Base-by-base conservation (phyloP, 1,140 invertebrate species). In the Branchinecta lynchi region DNA sequence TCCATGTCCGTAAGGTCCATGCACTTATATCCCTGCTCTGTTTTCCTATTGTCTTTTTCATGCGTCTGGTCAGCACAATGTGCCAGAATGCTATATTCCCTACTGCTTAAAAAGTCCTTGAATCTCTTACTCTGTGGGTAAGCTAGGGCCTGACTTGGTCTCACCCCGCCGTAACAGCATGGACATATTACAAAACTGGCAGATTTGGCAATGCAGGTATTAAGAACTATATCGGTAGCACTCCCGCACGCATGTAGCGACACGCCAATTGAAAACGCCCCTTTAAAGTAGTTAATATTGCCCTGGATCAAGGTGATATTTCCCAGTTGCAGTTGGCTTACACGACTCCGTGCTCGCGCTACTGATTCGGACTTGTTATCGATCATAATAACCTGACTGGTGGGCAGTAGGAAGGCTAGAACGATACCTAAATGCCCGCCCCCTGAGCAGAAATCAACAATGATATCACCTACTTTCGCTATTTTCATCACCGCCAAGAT, bases 401-500 rank as follows among this genome's bases (percentile, higher is more conserved):
- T 75, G 8, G 92, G 92, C 60, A 95, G 77, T 21, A 90, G 78
- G 73, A 87, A 81, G 0, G 92, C 93, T 46, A 96, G 76, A 7
- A 94, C 75, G 72, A 98, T 88, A 7, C 92, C 93, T 70, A 98
- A 80, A 80, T 96, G 93, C 3, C 93, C 93, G 73, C 90, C 88
- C 5, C 93, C 94, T 74, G 89, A 90, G 79, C 94, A 97, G 79
- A 96, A 97, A 77, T 97, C 94, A 3, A 96, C 90, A 73, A 97
- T 92, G 15, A 83, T 79, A 74, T 82, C 75, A 7, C 77, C 79
- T 43, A 74, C 71, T 66, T 68, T 10, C 0, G 84, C 87, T 66
- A 93, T 77, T 66, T 85, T 83, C 2, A 88, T 76, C 0, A 92
- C 86, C 21, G 90, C 86, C 75, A 86, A 85, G n/a, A 85, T 86